These are phyloP conservation scores for Tholera decimalis DNA, from an alignment of 2,888 invertebrate genomes.

Conservation along the genomic window DNA sequence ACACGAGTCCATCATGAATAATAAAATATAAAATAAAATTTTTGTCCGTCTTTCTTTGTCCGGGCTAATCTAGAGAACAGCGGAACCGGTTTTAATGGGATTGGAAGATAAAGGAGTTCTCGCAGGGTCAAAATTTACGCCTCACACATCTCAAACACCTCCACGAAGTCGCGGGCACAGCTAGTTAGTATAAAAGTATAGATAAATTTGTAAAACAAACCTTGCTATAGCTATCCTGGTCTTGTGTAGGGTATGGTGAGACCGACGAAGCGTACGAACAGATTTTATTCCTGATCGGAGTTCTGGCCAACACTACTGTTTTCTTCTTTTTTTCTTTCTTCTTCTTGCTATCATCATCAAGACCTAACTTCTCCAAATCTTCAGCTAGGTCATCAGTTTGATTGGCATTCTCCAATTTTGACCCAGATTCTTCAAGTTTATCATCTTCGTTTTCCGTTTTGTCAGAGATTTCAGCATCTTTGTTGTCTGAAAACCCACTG, in stretches of 20 bases:
- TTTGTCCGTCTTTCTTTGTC: no score
- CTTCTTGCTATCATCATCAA: conserved; percentile 57
- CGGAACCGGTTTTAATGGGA: no score
- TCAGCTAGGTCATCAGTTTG: conserved; percentile 65
- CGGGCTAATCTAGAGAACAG: no score
- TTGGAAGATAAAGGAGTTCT: no score
- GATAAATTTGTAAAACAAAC: no score
- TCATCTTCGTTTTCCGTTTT: conserved; percentile 41
- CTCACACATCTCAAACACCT: no score
- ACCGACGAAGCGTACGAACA: background rate
- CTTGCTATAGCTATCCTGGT: conserved; percentile 57
- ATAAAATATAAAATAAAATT: no score
- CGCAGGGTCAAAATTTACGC: no score
- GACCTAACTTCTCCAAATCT: conserved; percentile 65
- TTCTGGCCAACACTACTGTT: conserved; percentile 67
- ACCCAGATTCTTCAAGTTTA: conserved; percentile 35
- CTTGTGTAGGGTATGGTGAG: conserved; percentile 43
- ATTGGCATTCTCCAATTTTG: conserved; percentile 25
- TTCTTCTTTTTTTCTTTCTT: conserved; percentile 72
- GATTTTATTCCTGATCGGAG: conserved; percentile 64
- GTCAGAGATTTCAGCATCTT: conserved; percentile 44
- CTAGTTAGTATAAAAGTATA: no score
- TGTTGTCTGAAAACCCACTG: conserved; percentile 80
- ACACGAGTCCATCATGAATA: no score
- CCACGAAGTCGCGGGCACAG: no score